Evolutionary conservation across 2,113 vertebrate genomes (phyloP).

Genomic region (Gobiocypris rarus): DNA sequence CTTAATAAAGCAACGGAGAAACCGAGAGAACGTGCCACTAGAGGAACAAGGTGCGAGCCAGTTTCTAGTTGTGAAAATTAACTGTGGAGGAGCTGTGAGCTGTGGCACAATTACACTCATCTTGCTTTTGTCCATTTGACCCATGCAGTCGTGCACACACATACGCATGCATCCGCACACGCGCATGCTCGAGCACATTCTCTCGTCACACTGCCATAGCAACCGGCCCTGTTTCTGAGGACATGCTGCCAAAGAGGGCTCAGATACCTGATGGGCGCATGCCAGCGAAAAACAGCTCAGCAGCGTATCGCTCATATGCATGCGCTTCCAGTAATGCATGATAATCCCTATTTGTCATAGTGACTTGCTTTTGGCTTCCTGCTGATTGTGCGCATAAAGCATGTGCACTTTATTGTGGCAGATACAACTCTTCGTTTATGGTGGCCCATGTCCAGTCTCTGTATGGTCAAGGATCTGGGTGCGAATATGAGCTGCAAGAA

Average conservation of each 20-base stretch:
- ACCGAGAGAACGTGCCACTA: slow-evolving; percentile 3
- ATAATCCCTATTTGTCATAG: slow-evolving; percentile 33
- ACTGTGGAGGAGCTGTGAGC: slow-evolving; percentile 36
- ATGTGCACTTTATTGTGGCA: neutral
- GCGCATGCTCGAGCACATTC: neutral
- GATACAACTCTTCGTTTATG: neutral
- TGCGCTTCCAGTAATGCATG: slow-evolving; percentile 26
- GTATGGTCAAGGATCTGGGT: neutral
- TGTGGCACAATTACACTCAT: slow-evolving; percentile 25
- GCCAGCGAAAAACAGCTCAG: neutral
- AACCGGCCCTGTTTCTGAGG: slow-evolving; percentile 61
- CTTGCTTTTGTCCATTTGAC: slow-evolving; percentile 28
- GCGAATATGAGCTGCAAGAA: neutral
- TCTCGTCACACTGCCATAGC: slow-evolving; percentile 67
- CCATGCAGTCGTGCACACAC: neutral
- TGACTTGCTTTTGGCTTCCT: slow-evolving; percentile 31
- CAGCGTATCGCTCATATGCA: slow-evolving; percentile 15
- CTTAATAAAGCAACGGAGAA: neutral
- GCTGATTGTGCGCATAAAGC: neutral
- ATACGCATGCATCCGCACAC: neutral
- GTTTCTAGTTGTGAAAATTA: neutral
- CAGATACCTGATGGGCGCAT: neutral
- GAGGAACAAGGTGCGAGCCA: slow-evolving; percentile 11
- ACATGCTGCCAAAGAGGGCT: slow-evolving; percentile 49
- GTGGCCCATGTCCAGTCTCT: neutral